Base-by-base conservation (phyloP, 1,140 invertebrate genomes). In the Bombus turneri region DNA sequence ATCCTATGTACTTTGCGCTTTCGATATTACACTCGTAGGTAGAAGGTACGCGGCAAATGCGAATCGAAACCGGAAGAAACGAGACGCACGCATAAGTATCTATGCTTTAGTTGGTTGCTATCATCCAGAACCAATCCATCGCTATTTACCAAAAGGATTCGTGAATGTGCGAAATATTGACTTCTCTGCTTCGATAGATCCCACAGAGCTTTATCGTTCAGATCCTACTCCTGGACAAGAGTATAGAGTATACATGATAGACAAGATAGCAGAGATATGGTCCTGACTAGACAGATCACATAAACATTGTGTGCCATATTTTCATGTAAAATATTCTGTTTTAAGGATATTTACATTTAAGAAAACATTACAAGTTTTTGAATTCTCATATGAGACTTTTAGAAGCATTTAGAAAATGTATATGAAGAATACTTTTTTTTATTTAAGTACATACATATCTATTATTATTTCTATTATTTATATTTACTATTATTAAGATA, bases 81-180 rank as follows among this genome's bases (percentile, higher is more conserved):
- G 86, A 71, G 57, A 62, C 71, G 79, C 68, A 85, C 85, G 82
- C 83, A 66, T 80, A 43, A 71, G 83, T 85, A 90, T 85, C 79
- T 71, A 72, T n/a, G 75, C 86, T 85, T 89, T 79, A 69, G 81
- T 79, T 68, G 74, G 34, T 68, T 82, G 59, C 74, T 68, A 83
- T 89, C 87, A 77, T 68, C 69, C 85, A 82, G 72, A 83, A 83
- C 31, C 88, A 84, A 87, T 90, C 75, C 86, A 64, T 90, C 86
- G 79, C 71, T 90, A 90, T 90, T 90, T 90, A 71, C 88, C 79
- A 37, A 75, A 85, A 85, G 86, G 88, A 90, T 90, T 77, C 59
- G 81, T 34, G 82, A 90, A 80, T 80, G 85, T 85, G 81, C 74
- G 68, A 89, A 89, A 89, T 90, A 89, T 87, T 81, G 85, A 87